Base-by-base conservation (phyloP, 2,113 vertebrate species). In the Zosterops pallidus region DNA sequence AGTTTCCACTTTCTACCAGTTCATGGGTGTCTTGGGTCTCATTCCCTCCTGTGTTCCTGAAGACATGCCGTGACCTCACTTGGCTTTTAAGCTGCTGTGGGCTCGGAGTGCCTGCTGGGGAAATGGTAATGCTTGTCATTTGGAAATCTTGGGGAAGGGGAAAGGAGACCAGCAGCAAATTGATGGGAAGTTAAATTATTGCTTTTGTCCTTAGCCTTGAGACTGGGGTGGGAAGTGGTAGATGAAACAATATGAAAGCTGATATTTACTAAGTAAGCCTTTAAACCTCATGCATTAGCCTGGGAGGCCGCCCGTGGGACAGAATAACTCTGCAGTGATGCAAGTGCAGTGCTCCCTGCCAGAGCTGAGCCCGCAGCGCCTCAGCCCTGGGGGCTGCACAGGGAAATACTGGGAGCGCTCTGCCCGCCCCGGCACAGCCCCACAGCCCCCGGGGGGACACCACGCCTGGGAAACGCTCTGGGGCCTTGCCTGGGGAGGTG, bases 351-450 rank as follows among this genome's bases (percentile, higher is more conserved):
- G 1, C 41, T 64, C 31, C 22, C 8, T 50, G 81, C 29, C 81
- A 35, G 72, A 17, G 37, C 35, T 26, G 0, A 67, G 57, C 6
- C 44, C 53, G 0, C 2, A 55, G 1, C 60, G 23, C 57, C 64
- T 13, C 62, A 5, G 67, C 52, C 2, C 2, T 28, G 3, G 29
- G 11, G 63, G 35, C 10, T 3, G 25, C 0, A 68, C 2, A 1
- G 67, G 49, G 59, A 15, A 4, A 5, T 0, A 42, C 7, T 4
- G 18, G 57, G 60, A 23, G 26, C 23, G 0, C 52, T 2, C 22
- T 2, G 69, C 69, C 28, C 29, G 0, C 19, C 0, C 8, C 2
- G 56, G 2, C 39, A 1, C 7, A 0, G 5, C 62, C 49, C 6
- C 7, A 8, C 35, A 22, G 41, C 13, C 13, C 39, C 46, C 6